phyloP scores from a whole-genome alignment of 2,888 invertebrate species.

The Polia nebulosa region DNA sequence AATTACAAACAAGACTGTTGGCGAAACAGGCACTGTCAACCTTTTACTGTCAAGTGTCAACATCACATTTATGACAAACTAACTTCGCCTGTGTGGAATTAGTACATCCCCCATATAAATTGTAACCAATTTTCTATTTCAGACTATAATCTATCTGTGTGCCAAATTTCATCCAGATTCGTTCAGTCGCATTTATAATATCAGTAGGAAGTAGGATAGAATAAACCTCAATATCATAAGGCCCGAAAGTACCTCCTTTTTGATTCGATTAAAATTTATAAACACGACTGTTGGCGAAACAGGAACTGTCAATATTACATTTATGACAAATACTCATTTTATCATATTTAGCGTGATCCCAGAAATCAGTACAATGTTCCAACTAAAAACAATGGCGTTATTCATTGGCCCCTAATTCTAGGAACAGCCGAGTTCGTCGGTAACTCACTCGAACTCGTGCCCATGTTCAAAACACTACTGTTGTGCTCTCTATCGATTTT shows the following conservation, averaged over 20 bases:
- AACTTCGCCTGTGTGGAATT: too few relatives aligned
- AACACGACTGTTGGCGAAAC: not conserved
- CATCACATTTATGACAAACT: not conserved
- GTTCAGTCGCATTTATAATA: too few relatives aligned
- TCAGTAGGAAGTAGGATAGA: too few relatives aligned
- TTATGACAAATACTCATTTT: not conserved
- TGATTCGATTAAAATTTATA: not conserved
- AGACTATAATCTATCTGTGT: too few relatives aligned
- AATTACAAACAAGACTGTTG: not conserved
- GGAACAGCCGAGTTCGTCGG: conserved; percentile 38
- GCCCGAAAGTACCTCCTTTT: too few relatives aligned
- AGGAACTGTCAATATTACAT: not conserved
- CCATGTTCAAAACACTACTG: conserved; percentile 36
- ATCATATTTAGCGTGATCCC: conserved; percentile 18
- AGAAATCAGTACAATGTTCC: conserved; percentile 56
- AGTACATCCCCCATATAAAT: too few relatives aligned
- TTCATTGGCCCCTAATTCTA: conserved; percentile 55
- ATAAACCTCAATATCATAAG: too few relatives aligned
- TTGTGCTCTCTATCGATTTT: conserved; percentile 49
- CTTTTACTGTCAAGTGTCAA: too few relatives aligned
- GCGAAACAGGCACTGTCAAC: not conserved
- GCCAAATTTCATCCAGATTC: too few relatives aligned
- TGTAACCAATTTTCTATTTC: too few relatives aligned
- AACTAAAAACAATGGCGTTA: conserved; percentile 51
- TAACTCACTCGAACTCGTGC: conserved; percentile 37